A percentile compares a stretch with the other conserved stretches of the same genome.
Evolutionary conservation across 2,797 vertebrate genomes (phyloP).

Genomic region (Graptemys geographica): DNA sequence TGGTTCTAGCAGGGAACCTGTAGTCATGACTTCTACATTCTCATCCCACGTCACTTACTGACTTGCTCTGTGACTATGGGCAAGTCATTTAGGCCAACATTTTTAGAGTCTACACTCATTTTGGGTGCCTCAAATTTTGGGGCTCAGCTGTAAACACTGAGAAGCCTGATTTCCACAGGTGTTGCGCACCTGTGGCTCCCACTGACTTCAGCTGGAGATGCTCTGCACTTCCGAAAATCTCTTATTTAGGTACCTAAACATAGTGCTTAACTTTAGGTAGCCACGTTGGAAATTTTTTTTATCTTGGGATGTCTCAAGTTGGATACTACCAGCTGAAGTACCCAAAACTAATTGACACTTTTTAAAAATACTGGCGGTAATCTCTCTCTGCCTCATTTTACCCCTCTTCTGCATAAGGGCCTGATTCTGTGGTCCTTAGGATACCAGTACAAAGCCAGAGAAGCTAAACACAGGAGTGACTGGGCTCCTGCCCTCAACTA

Average conservation of each 20-base stretch:
- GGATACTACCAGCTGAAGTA: too few relatives aligned
- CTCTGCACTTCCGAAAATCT: background rate
- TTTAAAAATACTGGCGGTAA: background rate
- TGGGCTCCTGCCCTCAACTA: background rate
- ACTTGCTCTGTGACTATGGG: background rate
- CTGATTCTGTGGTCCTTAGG: background rate
- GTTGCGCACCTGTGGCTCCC: background rate
- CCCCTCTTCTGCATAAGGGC: background rate
- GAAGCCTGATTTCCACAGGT: background rate
- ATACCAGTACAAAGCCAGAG: background rate
- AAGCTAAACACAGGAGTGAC: background rate
- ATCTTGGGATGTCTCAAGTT: background rate
- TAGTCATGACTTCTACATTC: background rate
- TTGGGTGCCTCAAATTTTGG: background rate
- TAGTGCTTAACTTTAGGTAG: background rate
- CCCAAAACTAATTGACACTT: background rate
- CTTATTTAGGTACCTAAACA: background rate
- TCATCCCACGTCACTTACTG: background rate
- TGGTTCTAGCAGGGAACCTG: background rate
- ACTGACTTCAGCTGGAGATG: background rate
- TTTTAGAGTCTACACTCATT: background rate
- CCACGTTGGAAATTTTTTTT: background rate
- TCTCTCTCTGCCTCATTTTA: background rate
- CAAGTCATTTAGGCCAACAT: background rate
- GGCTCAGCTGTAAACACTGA: background rate